Conservation (phyloP, 1,140 invertebrate genomes). For the Lepidurus couesii region DNA sequence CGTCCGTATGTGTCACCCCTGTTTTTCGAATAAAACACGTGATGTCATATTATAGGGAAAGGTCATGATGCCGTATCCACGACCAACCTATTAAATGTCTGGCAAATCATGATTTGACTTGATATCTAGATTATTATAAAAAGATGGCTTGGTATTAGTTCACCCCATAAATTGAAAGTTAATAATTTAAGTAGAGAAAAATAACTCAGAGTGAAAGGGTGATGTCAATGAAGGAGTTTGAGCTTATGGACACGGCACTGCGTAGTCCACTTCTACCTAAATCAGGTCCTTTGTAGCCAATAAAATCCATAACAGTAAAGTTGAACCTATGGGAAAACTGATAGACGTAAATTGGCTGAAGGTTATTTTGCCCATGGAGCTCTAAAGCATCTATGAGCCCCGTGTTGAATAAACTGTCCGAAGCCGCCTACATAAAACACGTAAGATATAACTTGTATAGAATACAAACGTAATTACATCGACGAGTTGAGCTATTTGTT, state of each 20-base stretch:
- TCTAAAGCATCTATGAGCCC: neutral
- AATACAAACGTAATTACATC: neutral
- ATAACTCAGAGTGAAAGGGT: too few species aligned
- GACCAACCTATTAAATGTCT: neutral
- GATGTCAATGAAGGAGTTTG: neutral
- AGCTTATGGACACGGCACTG: neutral
- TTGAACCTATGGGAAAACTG: neutral
- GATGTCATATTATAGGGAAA: neutral
- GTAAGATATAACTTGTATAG: neutral
- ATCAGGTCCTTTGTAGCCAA: neutral
- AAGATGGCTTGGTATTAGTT: too few species aligned
- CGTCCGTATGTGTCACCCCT: conserved; percentile 24
- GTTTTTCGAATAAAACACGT: neutral
- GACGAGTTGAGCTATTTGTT: neutral
- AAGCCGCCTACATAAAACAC: neutral
- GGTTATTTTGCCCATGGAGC: neutral
- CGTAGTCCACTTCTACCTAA: neutral
- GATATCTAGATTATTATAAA: too few species aligned
- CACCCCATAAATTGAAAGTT: too few species aligned
- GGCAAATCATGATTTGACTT: too few species aligned
- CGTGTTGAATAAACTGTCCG: neutral
- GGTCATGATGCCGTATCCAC: neutral
- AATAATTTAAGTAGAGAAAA: too few species aligned
- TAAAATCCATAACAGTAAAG: neutral
- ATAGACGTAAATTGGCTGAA: neutral